Percentiles rank a stretch among this genome's conserved stretches.
Conservation (phyloP, 1,140 invertebrate genomes). For the Stenopsyche tienmushanensis region DNA sequence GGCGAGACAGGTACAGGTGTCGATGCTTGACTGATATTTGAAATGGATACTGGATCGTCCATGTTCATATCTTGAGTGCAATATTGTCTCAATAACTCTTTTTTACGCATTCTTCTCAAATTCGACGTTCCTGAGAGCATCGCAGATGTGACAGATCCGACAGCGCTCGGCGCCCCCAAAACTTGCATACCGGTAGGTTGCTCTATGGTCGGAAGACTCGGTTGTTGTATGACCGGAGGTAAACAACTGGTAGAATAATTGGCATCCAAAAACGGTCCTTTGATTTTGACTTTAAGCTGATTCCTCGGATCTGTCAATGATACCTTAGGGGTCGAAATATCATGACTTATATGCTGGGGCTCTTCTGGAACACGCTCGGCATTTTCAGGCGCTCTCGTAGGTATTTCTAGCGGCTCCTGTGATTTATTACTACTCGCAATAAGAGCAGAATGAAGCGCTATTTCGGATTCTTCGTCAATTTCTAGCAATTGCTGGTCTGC, state of each 20-base stretch:
- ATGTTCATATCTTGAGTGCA: constrained; percentile 85
- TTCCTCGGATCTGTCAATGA: constrained; percentile 74
- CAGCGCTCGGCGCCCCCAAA: constrained; percentile 42
- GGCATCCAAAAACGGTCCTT: constrained; percentile 79
- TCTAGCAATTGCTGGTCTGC: constrained; percentile 68
- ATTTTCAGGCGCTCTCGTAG: constrained; percentile 42
- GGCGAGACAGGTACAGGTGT: constrained; percentile 63
- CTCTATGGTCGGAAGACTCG: constrained; percentile 55
- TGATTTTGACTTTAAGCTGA: constrained; percentile 87
- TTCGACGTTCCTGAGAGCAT: constrained; percentile 66
- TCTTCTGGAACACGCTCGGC: constrained; percentile 50
- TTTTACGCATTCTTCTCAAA: constrained; percentile 83
- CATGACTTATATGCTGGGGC: constrained; percentile 54
- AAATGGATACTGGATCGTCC: constrained; percentile 63
- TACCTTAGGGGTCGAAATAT: constrained; percentile 61
- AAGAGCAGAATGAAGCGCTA: constrained; percentile 68
- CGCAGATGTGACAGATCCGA: constrained; percentile 44
- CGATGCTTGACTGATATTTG: constrained; percentile 51
- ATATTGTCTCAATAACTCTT: constrained; percentile 81
- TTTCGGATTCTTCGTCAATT: constrained; percentile 77
- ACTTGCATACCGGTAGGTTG: constrained; percentile 49
- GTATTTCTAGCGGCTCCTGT: constrained; percentile 43
- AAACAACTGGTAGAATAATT: constrained; percentile 65
- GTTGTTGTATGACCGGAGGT: constrained; percentile 56
- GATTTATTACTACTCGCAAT: constrained; percentile 58